Evolutionary conservation across 92 coral and sea anemone species (phyloP).

Genomic region (Galaxea fascicularis): DNA sequence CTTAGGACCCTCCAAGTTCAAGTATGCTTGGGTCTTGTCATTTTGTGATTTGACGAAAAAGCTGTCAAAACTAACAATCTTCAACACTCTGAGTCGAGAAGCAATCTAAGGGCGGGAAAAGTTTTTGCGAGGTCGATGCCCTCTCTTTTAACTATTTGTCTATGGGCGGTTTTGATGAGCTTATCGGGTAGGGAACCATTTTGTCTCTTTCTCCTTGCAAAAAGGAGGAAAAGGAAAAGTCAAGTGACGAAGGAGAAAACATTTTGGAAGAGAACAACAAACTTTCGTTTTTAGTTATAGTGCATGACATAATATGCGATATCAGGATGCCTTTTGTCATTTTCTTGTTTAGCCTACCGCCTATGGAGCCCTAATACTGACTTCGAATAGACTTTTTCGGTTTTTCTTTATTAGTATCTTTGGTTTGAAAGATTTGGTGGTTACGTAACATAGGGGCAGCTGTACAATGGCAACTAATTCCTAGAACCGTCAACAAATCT

Average conservation of each 20-base stretch:
- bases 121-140: slow-evolving; percentile 15
- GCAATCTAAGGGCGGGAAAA: slow-evolving; percentile 25
- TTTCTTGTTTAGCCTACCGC: background rate
- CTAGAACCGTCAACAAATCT: slow-evolving; percentile 31
- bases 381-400: slow-evolving; percentile 22
- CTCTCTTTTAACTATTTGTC: slow-evolving; percentile 1
- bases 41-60: slow-evolving; percentile 2
- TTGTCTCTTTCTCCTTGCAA: slow-evolving; percentile 11
- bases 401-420: slow-evolving; percentile 10
- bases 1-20: slow-evolving; percentile 32
- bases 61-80: slow-evolving; percentile 18
- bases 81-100: slow-evolving; percentile 18
- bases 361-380: slow-evolving; percentile 30
- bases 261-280: slow-evolving; percentile 8
- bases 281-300: slow-evolving; percentile 26
- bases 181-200: slow-evolving; percentile 14
- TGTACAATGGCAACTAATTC: slow-evolving; percentile 15
- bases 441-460: slow-evolving; percentile 9
- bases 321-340: too few species aligned
- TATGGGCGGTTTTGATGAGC: background rate
- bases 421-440: slow-evolving; percentile 26
- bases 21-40: slow-evolving; percentile 26
- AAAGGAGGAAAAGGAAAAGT: slow-evolving; percentile 29
- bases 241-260: slow-evolving; percentile 17
- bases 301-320: background rate